Percentiles rank a stretch among this genome's conserved stretches.
These are phyloP conservation scores for Piprites chloris DNA, from an alignment of 2,113 vertebrate genomes.

Conservation along the genomic window DNA sequence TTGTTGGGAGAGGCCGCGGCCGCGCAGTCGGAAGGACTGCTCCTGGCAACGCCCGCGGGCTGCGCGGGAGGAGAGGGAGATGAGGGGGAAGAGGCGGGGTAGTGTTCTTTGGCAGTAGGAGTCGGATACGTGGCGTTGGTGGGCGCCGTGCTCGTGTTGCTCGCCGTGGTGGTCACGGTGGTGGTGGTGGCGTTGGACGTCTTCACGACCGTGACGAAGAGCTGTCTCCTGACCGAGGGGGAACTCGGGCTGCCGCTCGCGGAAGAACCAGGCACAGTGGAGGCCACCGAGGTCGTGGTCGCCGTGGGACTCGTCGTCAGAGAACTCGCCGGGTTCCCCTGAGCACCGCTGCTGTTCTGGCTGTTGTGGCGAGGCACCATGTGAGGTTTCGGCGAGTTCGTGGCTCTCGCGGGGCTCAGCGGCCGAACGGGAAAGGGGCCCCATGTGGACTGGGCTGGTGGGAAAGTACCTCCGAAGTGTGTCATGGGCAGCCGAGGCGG, in stretches of 20 bases:
- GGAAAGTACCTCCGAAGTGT: slow-evolving; percentile 96
- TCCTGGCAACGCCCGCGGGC: slow-evolving; percentile 69
- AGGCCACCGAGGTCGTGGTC: slow-evolving; percentile 72
- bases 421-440: slow-evolving; percentile 96
- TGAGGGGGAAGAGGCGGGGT: slow-evolving; percentile 76
- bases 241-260: slow-evolving; percentile 81
- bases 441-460: slow-evolving; percentile 94
- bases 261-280: slow-evolving; percentile 75
- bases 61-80: slow-evolving; percentile 76
- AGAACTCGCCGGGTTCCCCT: slow-evolving; percentile 76
- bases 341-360: slow-evolving; percentile 83
- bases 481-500: slow-evolving; percentile 97
- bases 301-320: slow-evolving; percentile 72
- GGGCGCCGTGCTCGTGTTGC: slow-evolving; percentile 74
- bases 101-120: slow-evolving; percentile 84
- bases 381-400: slow-evolving; percentile 94
- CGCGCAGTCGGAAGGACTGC: slow-evolving; percentile 75
- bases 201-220: slow-evolving; percentile 91
- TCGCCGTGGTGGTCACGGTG: slow-evolving; percentile 78
- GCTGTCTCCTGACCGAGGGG: slow-evolving; percentile 92
- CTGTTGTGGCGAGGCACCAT: slow-evolving; percentile 82
- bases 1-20: slow-evolving; percentile 72
- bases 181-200: slow-evolving; percentile 76
- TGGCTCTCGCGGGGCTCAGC: slow-evolving; percentile 91
- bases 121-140: slow-evolving; percentile 76